Evolutionary conservation across 2,888 invertebrate species (phyloP), one percentile per base, ranked within the genome.

Genomic region (Geophilus truncorum): DNA sequence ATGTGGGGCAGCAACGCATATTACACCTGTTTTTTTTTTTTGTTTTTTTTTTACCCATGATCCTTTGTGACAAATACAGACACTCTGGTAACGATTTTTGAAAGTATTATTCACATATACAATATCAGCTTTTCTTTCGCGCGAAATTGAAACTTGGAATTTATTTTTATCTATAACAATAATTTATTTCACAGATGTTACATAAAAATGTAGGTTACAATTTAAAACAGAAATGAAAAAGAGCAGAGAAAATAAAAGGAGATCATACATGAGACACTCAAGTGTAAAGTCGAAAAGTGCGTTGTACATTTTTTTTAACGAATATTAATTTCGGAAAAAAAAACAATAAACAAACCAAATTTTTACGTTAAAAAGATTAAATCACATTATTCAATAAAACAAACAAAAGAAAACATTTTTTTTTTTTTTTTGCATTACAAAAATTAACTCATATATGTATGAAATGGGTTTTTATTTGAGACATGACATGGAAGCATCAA

Each of bases 131-230:
- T n/a, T n/a, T n/a, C n/a, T n/a, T n/a, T n/a, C n/a, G n/a, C n/a
- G n/a, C n/a, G n/a, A n/a, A n/a, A n/a, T n/a, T n/a, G n/a, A n/a
- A n/a, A n/a, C n/a, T n/a, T n/a, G n/a, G n/a, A n/a, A n/a, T n/a
- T n/a, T n/a, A n/a, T n/a, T n/a, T n/a, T n/a, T n/a, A n/a, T n/a
- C n/a, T n/a, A 57, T 57, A 18, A 62, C 62, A 25, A 25, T 62
- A 62, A 62, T 62, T 62, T 62, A 62, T 62, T 62, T 62, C 25
- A 45, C 45, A 62, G 12, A 62, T 62, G 62, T 23, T 62, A 62
- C 62, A 62, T 62, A 62, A 62, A 62, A 62, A 62, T 25, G 4
- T 62, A 23, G 23, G 25, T 23, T 62, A 62, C 62, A 62, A 62
- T 18, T 62, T 62, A 25, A 62, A 62, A 62, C n/a, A 62, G 4